Evolutionary conservation across 2,888 invertebrate species (phyloP), one percentile per base, ranked within the genome.

Genomic region (Aspidiotus rigidus): DNA sequence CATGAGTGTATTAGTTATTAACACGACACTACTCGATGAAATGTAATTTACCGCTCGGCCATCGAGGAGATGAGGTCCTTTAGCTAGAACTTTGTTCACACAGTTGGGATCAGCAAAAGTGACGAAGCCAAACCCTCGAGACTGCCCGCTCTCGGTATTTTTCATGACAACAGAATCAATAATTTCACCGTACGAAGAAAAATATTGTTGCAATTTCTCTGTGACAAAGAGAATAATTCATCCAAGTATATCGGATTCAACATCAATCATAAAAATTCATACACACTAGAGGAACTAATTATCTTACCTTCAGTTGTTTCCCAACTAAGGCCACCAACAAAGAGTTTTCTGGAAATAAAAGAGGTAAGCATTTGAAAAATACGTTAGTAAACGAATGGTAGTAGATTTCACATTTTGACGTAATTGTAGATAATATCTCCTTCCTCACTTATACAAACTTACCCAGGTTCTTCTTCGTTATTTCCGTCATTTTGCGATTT

Each of bases 261-360:
- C 10, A 49, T 6, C 10, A 49, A 49, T 6, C 2, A 49, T 49
- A 3, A 11, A 49, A 11, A 49, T n/a, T n/a, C 6, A 49, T 2
- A 13, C 1, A 6, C 11, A 49, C 10, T 49, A 49, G 6, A 49
- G 10, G 3, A 49, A 13, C 49, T 13, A 1, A 13, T 13, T 49
- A 54, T 54, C 44, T 69, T 69, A 69, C 69, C 62, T 69, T 69
- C 69, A 15, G 69, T 69, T 17, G 69, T 69, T 62, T 69, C 69
- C 69, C 69, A 69, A 40, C 69, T 69, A 39, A 69, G 69, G 5
- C 69, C 69, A 16, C 69, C 69, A 41, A 69, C 42, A 39, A 69
- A 69, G 13, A 69, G 55, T 55, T 69, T 69, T n/a, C 69, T 69
- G 42, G 28, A 55, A 54, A 11, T 13, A 54, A 55, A 62, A 39